phyloP scores from a whole-genome alignment of 2,888 invertebrate species.

The Andrena minutula region DNA sequence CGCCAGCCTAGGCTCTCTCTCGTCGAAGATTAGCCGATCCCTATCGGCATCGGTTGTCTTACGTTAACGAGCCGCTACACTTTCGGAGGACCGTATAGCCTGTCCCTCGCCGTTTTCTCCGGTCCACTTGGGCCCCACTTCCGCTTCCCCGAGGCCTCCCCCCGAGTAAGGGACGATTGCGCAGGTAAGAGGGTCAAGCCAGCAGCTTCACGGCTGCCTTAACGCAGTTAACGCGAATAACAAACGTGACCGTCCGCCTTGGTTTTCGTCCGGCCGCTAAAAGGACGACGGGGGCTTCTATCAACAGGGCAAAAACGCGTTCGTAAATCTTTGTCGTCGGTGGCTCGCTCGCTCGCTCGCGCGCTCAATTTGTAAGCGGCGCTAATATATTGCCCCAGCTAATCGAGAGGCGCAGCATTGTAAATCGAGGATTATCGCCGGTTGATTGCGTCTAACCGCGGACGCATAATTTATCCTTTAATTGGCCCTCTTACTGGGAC shows the following conservation, averaged over 20 bases:
- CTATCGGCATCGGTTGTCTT: slow-evolving; percentile 80
- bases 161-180: slow-evolving; percentile 41
- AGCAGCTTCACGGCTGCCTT: slow-evolving; percentile 2
- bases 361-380: slow-evolving; percentile 61
- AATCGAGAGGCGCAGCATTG: slow-evolving; percentile 40
- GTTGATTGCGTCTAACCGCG: slow-evolving; percentile 42
- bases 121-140: slow-evolving; percentile 50
- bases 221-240: slow-evolving; percentile 30
- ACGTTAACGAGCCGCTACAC: slow-evolving; percentile 80
- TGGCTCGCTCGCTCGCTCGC: slow-evolving; percentile 13
- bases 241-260: neutral
- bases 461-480: slow-evolving; percentile 48
- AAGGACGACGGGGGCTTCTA: slow-evolving; percentile 29
- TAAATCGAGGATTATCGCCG: slow-evolving; percentile 54
- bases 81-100: slow-evolving; percentile 50
- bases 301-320: slow-evolving; percentile 41
- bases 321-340: slow-evolving; percentile 58
- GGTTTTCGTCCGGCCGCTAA: slow-evolving; percentile 1
- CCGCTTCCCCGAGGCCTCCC: slow-evolving; percentile 50
- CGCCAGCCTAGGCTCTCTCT: slow-evolving; percentile 58
- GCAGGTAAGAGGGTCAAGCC: slow-evolving; percentile 55
- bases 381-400: slow-evolving; percentile 45
- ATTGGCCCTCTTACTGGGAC: slow-evolving; percentile 51
- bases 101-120: slow-evolving; percentile 63
- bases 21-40: slow-evolving; percentile 81